These are phyloP conservation scores for Botrylloides violaceus DNA, from an alignment of 23 tunicate species.

Conservation along the genomic window DNA sequence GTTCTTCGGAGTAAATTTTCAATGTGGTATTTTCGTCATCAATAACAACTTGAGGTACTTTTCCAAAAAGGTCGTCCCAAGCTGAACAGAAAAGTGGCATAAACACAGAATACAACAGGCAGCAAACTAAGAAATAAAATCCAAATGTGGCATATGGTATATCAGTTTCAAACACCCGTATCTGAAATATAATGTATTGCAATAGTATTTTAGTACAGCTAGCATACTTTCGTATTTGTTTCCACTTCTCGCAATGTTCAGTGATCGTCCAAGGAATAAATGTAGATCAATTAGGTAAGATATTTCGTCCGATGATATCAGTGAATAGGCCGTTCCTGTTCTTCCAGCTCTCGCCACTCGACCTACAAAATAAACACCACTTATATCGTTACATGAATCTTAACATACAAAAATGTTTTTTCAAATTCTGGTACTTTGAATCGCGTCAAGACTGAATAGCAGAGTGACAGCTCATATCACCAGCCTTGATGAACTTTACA, in stretches of 20 bases:
- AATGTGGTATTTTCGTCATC: slow-evolving; percentile 70
- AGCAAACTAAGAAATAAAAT: background rate
- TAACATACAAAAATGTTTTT: too few species aligned
- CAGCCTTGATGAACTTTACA: too few species aligned
- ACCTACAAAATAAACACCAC: slow-evolving; percentile 52
- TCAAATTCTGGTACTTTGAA: too few species aligned
- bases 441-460: too few species aligned
- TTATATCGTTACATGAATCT: too few species aligned
- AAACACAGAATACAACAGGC: background rate
- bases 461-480: too few species aligned
- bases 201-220: too few species aligned
- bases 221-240: slow-evolving; percentile 55
- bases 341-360: slow-evolving; percentile 99
- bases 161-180: too few species aligned
- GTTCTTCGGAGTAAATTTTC: slow-evolving; percentile 20
- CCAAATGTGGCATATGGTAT: too few species aligned
- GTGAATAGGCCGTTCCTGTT: slow-evolving; percentile 82
- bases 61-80: slow-evolving; percentile 71
- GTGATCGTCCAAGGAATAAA: slow-evolving; percentile 78
- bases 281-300: slow-evolving; percentile 81
- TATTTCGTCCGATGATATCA: slow-evolving; percentile 76
- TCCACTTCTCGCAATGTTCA: slow-evolving; percentile 40
- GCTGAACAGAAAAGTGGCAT: slow-evolving; percentile 7
- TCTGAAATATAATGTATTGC: too few species aligned
- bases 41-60: slow-evolving; percentile 52